phyloP scores from a whole-genome alignment of 2,113 vertebrate species.

The Edolisoma coerulescens region DNA sequence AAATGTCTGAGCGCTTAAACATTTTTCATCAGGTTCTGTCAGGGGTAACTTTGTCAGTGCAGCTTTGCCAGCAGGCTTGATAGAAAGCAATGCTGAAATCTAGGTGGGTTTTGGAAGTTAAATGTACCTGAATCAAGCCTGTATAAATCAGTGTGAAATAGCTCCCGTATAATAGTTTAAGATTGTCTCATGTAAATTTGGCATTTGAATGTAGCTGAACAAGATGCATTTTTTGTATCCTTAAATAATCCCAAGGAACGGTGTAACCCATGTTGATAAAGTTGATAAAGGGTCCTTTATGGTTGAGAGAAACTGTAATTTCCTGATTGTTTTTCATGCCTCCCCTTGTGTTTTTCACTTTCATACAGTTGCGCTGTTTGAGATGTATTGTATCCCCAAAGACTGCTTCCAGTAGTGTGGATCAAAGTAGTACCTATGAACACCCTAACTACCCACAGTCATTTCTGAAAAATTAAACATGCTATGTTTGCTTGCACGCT shows the following conservation, averaged over 20 bases:
- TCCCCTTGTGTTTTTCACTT: slow-evolving; percentile 44
- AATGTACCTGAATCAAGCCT: neutral
- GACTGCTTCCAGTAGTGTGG: slow-evolving; percentile 38
- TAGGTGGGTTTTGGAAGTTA: neutral
- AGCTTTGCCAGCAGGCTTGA: slow-evolving; percentile 1
- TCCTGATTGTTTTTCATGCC: slow-evolving; percentile 32
- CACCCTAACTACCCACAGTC: slow-evolving; percentile 52
- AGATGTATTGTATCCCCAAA: slow-evolving; percentile 51
- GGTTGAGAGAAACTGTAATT: slow-evolving; percentile 41
- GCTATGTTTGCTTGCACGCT: slow-evolving; percentile 73
- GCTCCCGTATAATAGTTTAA: neutral
- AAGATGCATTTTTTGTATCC: neutral
- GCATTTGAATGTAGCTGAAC: neutral
- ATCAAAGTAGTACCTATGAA: slow-evolving; percentile 48
- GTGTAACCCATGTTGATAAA: slow-evolving; percentile 25
- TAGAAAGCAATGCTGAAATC: slow-evolving; percentile 4
- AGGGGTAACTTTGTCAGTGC: neutral
- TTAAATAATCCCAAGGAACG: slow-evolving; percentile 38
- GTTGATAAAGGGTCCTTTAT: slow-evolving; percentile 54
- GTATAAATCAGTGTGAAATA: slow-evolving; percentile 25
- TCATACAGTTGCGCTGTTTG: slow-evolving; percentile 1
- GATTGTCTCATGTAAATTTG: neutral
- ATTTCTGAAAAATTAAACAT: slow-evolving; percentile 66
- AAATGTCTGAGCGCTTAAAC: neutral
- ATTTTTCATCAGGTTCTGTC: neutral